Evolutionary conservation across 2,888 invertebrate species (phyloP).

Genomic region (Adineta ricciae): DNA sequence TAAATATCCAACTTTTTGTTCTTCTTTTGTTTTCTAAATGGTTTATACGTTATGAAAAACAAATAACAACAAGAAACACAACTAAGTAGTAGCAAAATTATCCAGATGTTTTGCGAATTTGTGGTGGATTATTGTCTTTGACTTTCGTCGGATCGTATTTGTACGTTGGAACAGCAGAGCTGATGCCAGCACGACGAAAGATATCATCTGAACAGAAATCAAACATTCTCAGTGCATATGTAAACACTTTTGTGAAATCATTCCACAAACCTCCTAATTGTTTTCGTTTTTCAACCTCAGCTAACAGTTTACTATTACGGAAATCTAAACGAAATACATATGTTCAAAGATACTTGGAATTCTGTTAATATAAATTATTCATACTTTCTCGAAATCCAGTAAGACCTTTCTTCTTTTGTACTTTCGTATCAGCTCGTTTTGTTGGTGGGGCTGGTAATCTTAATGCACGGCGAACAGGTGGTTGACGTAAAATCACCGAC

Average conservation of each 20-base stretch:
- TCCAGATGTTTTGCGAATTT: slow-evolving; percentile 4
- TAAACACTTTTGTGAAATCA: too few relatives aligned
- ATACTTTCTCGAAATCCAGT: slow-evolving; percentile 69
- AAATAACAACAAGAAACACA: not conserved
- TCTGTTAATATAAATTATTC: slow-evolving; percentile 40
- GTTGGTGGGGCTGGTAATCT: slow-evolving; percentile 59
- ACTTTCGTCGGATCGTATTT: slow-evolving; percentile 14
- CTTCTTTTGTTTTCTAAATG: not conserved
- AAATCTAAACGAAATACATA: not conserved
- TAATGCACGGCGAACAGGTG: slow-evolving; percentile 64
- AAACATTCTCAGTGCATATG: too few relatives aligned
- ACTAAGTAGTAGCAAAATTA: not conserved
- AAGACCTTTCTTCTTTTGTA: slow-evolving; percentile 65
- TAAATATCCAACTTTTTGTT: not conserved
- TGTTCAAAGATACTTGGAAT: not conserved
- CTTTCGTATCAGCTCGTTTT: slow-evolving; percentile 43
- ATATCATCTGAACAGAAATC: not conserved
- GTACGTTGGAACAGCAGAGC: slow-evolving; percentile 16
- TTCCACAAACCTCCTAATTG: slow-evolving; percentile 58
- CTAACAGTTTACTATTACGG: slow-evolving; percentile 38
- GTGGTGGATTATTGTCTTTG: slow-evolving; percentile 1
- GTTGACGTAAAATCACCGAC: slow-evolving; percentile 66
- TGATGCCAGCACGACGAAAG: slow-evolving; percentile 20
- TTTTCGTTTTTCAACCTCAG: slow-evolving; percentile 65
- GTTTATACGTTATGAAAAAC: not conserved